Conservation (phyloP, 2,888 invertebrate genomes). For the Aporophyla lueneburgensis region DNA sequence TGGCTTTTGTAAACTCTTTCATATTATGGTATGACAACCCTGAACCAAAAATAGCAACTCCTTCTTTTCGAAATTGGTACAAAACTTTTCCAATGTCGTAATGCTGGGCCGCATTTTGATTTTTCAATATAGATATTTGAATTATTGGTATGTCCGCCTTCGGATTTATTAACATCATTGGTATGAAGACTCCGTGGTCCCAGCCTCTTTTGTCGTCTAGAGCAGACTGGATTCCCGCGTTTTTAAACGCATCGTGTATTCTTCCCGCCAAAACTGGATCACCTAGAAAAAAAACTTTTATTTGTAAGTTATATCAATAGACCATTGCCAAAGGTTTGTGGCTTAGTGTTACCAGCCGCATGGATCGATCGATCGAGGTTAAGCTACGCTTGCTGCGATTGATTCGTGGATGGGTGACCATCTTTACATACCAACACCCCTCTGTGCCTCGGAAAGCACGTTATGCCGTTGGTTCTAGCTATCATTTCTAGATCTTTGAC, state of each 20-base stretch:
- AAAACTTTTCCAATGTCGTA: slow-evolving; percentile 74
- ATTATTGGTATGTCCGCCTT: slow-evolving; percentile 76
- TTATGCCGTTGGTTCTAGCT: no score
- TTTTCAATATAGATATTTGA: slow-evolving; percentile 75
- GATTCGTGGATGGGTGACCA: no score
- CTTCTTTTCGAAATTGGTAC: slow-evolving; percentile 72
- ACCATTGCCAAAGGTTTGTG: no score
- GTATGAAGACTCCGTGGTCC: slow-evolving; percentile 80
- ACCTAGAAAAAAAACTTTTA: slow-evolving; percentile 56
- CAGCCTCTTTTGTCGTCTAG: slow-evolving; percentile 76
- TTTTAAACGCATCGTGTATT: slow-evolving; percentile 72
- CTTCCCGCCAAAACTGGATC: slow-evolving; percentile 70
- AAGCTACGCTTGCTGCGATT: no score
- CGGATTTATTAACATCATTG: slow-evolving; percentile 79
- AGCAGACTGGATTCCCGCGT: slow-evolving; percentile 66
- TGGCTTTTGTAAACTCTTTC: slow-evolving; percentile 41
- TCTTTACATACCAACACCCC: no score
- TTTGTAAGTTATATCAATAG: not conserved
- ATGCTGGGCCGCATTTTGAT: slow-evolving; percentile 73
- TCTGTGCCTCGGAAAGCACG: no score
- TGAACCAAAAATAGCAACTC: slow-evolving; percentile 76
- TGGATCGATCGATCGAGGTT: no score
- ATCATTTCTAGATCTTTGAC: no score
- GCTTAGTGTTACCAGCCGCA: no score
- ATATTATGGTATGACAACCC: slow-evolving; percentile 73